phyloP scores from a whole-genome alignment of 1,140 invertebrate species.

The Drosophila sp. region DNA sequence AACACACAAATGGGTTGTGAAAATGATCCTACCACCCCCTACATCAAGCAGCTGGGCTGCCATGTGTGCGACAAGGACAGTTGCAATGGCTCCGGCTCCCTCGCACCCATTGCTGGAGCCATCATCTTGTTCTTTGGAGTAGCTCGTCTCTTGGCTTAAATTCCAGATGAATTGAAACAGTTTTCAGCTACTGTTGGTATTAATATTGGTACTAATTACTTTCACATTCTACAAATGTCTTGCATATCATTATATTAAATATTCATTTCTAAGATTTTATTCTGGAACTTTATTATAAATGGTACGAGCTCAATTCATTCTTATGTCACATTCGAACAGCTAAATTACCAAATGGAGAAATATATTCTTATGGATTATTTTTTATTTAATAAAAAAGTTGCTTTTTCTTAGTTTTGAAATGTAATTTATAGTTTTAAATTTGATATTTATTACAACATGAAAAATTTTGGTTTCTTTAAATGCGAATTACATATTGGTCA shows the following conservation, averaged over 20 bases:
- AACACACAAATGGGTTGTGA: conserved; percentile 64
- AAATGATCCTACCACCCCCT: conserved; percentile 54
- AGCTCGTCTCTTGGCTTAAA: conserved; percentile 71
- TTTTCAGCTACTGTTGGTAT: not conserved
- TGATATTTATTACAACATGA: no score
- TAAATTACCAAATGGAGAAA: no score
- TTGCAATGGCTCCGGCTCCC: conserved; percentile 69
- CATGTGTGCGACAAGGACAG: conserved; percentile 75
- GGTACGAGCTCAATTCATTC: not conserved
- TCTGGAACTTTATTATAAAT: not conserved
- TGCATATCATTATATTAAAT: not conserved
- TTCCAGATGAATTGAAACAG: not conserved
- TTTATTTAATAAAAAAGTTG: no score
- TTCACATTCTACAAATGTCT: conserved; percentile 3
- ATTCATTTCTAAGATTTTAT: conserved; percentile 7
- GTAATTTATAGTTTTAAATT: no score
- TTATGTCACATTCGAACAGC: conserved; percentile 23
- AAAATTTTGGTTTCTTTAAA: no score
- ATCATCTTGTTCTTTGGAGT: conserved; percentile 71
- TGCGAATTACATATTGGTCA: no score
- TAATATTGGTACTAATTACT: not conserved
- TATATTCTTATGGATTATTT: no score
- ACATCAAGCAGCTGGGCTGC: conserved; percentile 65
- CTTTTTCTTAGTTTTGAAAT: no score
- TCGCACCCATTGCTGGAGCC: conserved; percentile 63